A percentile compares a stretch with the other conserved stretches of the same genome.
phyloP scores from a whole-genome alignment of 2,888 invertebrate species.

The Drosophila aldrichi region DNA sequence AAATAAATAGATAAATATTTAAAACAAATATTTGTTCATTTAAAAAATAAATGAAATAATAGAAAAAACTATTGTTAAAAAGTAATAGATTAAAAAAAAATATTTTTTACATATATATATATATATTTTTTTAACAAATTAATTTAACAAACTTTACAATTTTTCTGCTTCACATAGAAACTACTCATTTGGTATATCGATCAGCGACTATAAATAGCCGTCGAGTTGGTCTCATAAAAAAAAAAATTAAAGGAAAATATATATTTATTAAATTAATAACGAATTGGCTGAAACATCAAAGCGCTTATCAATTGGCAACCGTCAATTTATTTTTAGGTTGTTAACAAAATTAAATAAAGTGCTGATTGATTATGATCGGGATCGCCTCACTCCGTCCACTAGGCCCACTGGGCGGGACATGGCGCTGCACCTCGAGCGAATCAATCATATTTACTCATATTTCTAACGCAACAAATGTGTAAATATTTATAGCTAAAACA shows the following conservation, averaged over 20 bases:
- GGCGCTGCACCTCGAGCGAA: constrained; percentile 43
- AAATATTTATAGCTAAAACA: constrained; percentile 11
- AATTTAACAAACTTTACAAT: too few species aligned
- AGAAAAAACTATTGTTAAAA: too few species aligned
- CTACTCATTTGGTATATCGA: constrained; percentile 3
- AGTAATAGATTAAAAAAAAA: too few species aligned
- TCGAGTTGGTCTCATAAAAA: constrained; percentile 25
- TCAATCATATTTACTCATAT: constrained; percentile 65
- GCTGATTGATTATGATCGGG: constrained; percentile 65
- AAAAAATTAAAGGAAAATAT: constrained; percentile 16
- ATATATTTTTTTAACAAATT: too few species aligned
- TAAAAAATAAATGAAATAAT: too few species aligned
- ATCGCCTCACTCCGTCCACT: constrained; percentile 11
- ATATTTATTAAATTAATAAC: constrained; percentile 50
- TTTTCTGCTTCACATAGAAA: neutral
- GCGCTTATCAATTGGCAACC: constrained; percentile 53
- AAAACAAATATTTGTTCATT: too few species aligned
- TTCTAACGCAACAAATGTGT: constrained; percentile 13
- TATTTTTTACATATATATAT: too few species aligned
- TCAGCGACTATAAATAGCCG: constrained; percentile 29
- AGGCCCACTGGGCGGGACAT: constrained; percentile 1
- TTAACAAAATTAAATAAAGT: constrained; percentile 44
- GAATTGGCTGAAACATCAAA: constrained; percentile 65
- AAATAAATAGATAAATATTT: too few species aligned
- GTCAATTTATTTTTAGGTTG: constrained; percentile 65